phyloP scores from a whole-genome alignment of 2,888 invertebrate species.

The Lasioglossum morio region DNA sequence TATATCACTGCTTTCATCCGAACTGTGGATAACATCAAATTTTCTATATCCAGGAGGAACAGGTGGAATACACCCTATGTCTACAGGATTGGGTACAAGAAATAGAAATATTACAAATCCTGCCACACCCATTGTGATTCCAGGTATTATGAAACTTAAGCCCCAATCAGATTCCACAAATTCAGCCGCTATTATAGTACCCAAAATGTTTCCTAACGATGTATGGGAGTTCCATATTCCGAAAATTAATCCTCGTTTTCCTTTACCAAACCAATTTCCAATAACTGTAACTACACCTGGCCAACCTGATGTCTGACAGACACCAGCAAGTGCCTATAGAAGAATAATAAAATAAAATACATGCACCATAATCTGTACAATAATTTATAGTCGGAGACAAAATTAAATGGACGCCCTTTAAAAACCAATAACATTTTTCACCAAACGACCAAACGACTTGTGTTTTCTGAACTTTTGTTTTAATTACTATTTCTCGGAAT shows the following conservation, averaged over 20 bases:
- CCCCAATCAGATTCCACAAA: slow-evolving; percentile 96
- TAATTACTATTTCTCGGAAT: neutral
- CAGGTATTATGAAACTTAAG: slow-evolving; percentile 96
- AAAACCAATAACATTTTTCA: neutral
- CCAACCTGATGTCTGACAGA: slow-evolving; percentile 98
- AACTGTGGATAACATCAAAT: slow-evolving; percentile 76
- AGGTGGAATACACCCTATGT: slow-evolving; percentile 88
- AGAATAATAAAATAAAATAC: slow-evolving; percentile 21
- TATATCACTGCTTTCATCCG: slow-evolving; percentile 76
- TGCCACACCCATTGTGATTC: slow-evolving; percentile 90
- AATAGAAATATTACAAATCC: slow-evolving; percentile 93
- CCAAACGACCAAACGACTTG: neutral
- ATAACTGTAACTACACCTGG: slow-evolving; percentile 96
- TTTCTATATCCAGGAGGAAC: slow-evolving; percentile 76
- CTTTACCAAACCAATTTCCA: slow-evolving; percentile 98
- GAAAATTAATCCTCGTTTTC: slow-evolving; percentile 95
- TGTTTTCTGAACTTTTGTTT: neutral
- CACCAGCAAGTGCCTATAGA: slow-evolving; percentile 90
- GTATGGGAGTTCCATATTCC: slow-evolving; percentile 99
- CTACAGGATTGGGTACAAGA: slow-evolving; percentile 92
- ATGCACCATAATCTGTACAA: neutral
- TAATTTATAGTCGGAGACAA: neutral
- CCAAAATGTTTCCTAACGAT: slow-evolving; percentile 97
- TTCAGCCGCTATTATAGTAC: slow-evolving; percentile 94
- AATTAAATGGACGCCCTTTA: neutral